phyloP scores from a whole-genome alignment of 2,888 invertebrate species.

The Tetanocera ferruginea region DNA sequence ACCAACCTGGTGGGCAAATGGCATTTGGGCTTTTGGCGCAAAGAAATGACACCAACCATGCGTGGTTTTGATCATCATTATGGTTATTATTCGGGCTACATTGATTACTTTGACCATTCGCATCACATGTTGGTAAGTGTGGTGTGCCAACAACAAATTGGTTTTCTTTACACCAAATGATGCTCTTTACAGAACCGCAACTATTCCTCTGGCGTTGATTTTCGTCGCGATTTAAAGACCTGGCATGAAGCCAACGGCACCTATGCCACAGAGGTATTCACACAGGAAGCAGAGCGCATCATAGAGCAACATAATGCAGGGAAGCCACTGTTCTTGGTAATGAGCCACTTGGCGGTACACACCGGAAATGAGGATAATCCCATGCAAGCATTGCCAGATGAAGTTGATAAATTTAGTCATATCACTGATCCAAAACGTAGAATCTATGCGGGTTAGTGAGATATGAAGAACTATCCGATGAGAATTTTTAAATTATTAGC shows the following conservation, averaged over 20 bases:
- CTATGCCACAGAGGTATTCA: conserved; percentile 82
- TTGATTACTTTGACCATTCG: conserved; percentile 84
- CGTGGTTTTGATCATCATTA: conserved; percentile 87
- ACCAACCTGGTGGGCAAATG: conserved; percentile 93
- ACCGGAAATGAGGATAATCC: conserved; percentile 79
- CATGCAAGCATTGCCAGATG: conserved; percentile 81
- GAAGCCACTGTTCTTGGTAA: conserved; percentile 82
- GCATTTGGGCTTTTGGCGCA: conserved; percentile 86
- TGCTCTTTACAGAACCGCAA: conserved; percentile 52
- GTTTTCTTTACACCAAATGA: too few relatives aligned
- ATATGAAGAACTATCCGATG: too few relatives aligned
- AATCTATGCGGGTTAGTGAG: conserved; percentile 76
- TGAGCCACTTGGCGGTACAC: conserved; percentile 87
- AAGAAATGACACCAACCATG: conserved; percentile 75
- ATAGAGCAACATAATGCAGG: conserved; percentile 74
- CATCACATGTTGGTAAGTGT: conserved; percentile 69
- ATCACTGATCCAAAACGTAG: conserved; percentile 78
- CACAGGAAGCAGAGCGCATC: conserved; percentile 75
- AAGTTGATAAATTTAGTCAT: conserved; percentile 77
- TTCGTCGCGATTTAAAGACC: conserved; percentile 71
- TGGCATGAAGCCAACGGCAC: conserved; percentile 72
- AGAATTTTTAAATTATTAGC: too few relatives aligned
- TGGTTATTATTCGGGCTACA: conserved; percentile 87
- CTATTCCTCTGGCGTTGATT: conserved; percentile 70
- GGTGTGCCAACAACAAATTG: neutral